Conservation (phyloP, 1,140 invertebrate genomes). For the Zophobas atratus region DNA sequence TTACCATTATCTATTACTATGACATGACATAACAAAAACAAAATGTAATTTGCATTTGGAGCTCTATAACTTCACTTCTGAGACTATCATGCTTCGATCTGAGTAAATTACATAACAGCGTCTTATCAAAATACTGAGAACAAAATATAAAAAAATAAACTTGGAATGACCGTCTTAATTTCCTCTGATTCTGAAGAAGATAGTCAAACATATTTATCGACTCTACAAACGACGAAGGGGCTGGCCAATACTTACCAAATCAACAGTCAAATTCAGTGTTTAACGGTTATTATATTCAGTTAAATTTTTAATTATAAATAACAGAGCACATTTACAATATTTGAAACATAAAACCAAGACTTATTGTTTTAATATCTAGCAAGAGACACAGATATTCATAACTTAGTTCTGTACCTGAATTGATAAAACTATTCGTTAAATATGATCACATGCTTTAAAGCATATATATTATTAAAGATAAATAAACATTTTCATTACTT, state of each 20-base stretch:
- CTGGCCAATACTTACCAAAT: conserved; percentile 33
- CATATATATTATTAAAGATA: conserved; percentile 33
- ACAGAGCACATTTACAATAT: conserved; percentile 41
- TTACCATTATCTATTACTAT: conserved; percentile 36
- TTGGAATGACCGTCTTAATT: conserved; percentile 18
- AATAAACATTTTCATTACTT: conserved; percentile 44
- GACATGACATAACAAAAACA: conserved; percentile 19
- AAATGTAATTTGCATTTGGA: conserved; percentile 13
- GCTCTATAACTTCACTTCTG: not conserved
- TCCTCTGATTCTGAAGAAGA: conserved; percentile 8
- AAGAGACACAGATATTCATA: conserved; percentile 26
- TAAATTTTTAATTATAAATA: conserved; percentile 40
- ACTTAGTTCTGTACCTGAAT: conserved; percentile 43
- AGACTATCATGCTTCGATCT: conserved; percentile 20
- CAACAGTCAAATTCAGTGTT: conserved; percentile 32
- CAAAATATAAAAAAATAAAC: conserved; percentile 1
- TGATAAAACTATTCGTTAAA: conserved; percentile 29
- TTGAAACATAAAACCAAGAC: conserved; percentile 41
- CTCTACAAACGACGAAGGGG: no score
- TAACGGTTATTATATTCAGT: conserved; percentile 33
- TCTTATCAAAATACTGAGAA: conserved; percentile 2
- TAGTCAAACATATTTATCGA: conserved; percentile 1
- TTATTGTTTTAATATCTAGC: conserved; percentile 41
- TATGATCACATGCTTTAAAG: conserved; percentile 45
- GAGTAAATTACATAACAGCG: conserved; percentile 23